Base-by-base conservation (phyloP, 2,888 invertebrate genomes). In the Apotomis capreana region DNA sequence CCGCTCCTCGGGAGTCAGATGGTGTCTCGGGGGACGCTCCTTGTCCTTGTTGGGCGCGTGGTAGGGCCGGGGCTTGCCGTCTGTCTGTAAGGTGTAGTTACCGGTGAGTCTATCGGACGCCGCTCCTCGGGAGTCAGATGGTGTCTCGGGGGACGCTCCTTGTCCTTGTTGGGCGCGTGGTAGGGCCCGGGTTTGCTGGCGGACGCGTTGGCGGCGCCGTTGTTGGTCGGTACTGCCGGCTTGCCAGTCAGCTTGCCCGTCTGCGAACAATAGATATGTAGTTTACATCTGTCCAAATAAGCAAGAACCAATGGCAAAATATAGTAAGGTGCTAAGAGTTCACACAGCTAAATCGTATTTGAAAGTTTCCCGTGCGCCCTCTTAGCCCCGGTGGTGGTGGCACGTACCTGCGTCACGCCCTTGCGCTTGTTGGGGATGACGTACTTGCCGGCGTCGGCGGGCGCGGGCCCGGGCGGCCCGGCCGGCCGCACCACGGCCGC, bases 361-460 rank as follows among this genome's bases (percentile, higher is more conserved):
- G 15, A 15, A 15, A 15, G 40, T 40, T 40, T 40, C 40, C 40
- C 40, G 5, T 40, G 49, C 3, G 49, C 6, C 49, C 9, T 49
- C 9, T 59, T 40, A 13, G 5, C 6, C 13, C 4, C 13, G 15
- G 44, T 15, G 40, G 52, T 49, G 40, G 26, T 15, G 2, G 26
- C 26, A 46, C 40, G 6, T 51, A 69, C 80, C 46, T 79, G 94
- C 94, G 93, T 91, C 83, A 88, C 86, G 77, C 94, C 94, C 93
- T 97, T 97, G 85, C 97, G 94, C 89, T 96, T 97, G 74, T 96
- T 95, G 26, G 97, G 97, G 74, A 96, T 96, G 75, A 97, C 95
- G 88, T 96, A 96, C 87, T 96, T 96, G 49, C 95, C 95, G 78
- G 86, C 87, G 13, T 76, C 79, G 62, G 78, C 70, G 55, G 79